phyloP scores from a whole-genome alignment of 2,888 invertebrate genomes.

The Yponomeuta plumbellus region DNA sequence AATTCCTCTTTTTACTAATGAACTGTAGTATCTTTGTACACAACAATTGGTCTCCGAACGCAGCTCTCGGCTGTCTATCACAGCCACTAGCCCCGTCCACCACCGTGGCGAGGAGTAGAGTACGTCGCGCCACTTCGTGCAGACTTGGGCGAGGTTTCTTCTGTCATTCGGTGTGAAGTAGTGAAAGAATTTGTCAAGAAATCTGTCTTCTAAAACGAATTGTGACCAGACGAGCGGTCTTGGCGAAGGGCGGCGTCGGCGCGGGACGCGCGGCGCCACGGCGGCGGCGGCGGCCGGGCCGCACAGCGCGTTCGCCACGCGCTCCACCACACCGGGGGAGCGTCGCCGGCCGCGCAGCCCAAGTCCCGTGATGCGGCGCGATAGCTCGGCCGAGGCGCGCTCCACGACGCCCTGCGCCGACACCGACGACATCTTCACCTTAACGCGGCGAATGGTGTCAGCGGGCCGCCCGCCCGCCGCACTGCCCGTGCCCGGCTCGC shows the following conservation, averaged over 20 bases:
- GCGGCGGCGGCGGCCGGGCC: slow-evolving; percentile 76
- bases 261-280: slow-evolving; percentile 49
- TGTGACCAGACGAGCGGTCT: slow-evolving; percentile 82
- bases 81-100: slow-evolving; percentile 91
- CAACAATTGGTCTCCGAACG: slow-evolving; percentile 75
- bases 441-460: slow-evolving; percentile 68
- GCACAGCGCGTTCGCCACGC: slow-evolving; percentile 91
- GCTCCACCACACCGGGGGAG: slow-evolving; percentile 85
- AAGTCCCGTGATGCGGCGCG: slow-evolving; percentile 91
- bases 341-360: slow-evolving; percentile 81
- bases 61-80: slow-evolving; percentile 90
- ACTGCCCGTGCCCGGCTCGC: slow-evolving; percentile 58
- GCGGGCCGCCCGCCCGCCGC: slow-evolving; percentile 53
- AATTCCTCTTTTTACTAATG: slow-evolving; percentile 89
- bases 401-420: slow-evolving; percentile 94
- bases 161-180: slow-evolving; percentile 88
- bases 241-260: slow-evolving; percentile 70
- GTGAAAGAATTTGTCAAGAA: slow-evolving; percentile 89
- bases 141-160: slow-evolving; percentile 88
- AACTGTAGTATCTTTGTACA: slow-evolving; percentile 82
- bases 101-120: slow-evolving; percentile 91
- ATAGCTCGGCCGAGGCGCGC: slow-evolving; percentile 92
- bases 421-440: slow-evolving; percentile 85
- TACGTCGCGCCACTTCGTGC: slow-evolving; percentile 91
- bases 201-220: slow-evolving; percentile 88